Evolutionary conservation across 2,113 vertebrate genomes (phyloP).

Genomic region (Bombycilla garrulus): DNA sequence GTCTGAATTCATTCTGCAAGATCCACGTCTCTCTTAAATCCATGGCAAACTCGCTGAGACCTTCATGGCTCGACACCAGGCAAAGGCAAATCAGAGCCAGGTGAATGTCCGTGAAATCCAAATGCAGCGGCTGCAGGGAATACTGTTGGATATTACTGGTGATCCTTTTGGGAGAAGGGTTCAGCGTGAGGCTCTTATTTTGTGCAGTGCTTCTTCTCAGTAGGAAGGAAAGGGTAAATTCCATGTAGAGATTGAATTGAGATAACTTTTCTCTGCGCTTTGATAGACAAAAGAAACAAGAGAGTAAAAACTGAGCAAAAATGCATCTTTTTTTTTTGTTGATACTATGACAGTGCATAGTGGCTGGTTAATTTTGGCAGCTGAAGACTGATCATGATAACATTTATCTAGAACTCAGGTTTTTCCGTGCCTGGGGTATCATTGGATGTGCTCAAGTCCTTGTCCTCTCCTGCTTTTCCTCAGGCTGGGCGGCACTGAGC

Average conservation of each 20-base stretch:
- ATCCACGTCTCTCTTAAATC: not conserved
- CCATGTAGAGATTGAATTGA: not conserved
- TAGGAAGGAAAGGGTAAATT: not conserved
- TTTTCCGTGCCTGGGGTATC: conserved; percentile 68
- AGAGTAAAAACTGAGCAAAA: conserved; percentile 5
- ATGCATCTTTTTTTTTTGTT: conserved; percentile 13
- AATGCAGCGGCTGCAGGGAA: not conserved
- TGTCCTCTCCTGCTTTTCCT: conserved; percentile 70
- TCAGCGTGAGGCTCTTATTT: not conserved
- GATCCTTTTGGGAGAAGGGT: not conserved
- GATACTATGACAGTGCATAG: conserved; percentile 55
- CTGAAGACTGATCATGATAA: conserved; percentile 65
- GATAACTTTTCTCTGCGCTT: not conserved
- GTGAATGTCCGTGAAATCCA: not conserved
- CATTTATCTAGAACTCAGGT: conserved; percentile 64
- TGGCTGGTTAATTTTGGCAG: conserved; percentile 49
- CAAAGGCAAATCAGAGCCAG: not conserved
- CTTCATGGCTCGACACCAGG: not conserved
- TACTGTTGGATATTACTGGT: not conserved
- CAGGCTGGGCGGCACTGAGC: conserved; percentile 64
- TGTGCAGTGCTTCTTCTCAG: not conserved
- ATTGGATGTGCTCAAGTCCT: conserved; percentile 65
- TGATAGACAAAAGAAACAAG: not conserved
- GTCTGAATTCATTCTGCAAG: not conserved
- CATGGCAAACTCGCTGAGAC: not conserved